These are phyloP conservation scores for Pardosa pseudoannulata DNA, from an alignment of 2,888 invertebrate genomes.

Conservation along the genomic window DNA sequence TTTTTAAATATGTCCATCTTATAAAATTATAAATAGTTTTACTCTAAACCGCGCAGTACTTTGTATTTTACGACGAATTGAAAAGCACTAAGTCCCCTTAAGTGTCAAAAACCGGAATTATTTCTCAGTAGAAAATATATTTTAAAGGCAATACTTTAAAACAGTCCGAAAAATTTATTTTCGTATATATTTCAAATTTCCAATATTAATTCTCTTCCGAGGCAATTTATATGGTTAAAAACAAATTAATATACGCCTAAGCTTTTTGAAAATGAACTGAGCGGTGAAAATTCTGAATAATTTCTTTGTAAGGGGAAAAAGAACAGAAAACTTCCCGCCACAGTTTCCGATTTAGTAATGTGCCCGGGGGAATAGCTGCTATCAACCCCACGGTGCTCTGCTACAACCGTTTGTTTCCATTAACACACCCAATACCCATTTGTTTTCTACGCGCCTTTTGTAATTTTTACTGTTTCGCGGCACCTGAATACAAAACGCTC, in stretches of 20 bases:
- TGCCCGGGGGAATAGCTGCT: conserved; percentile 40
- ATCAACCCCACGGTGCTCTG: conserved; percentile 44
- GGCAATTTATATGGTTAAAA: neutral
- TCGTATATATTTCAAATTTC: neutral
- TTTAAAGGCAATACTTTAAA: too few relatives aligned
- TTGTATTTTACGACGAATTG: too few relatives aligned
- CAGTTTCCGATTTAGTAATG: conserved; percentile 55
- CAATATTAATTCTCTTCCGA: neutral
- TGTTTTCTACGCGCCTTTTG: conserved; percentile 51
- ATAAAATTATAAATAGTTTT: too few relatives aligned
- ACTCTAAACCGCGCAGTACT: too few relatives aligned
- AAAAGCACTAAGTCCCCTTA: too few relatives aligned
- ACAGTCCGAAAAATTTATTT: too few relatives aligned
- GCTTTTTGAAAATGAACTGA: conserved; percentile 6
- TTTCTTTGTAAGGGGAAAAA: conserved; percentile 11
- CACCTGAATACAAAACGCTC: conserved; percentile 21
- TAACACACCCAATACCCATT: conserved; percentile 57
- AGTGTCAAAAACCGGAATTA: too few relatives aligned
- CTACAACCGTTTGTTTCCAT: conserved; percentile 56
- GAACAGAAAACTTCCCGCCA: conserved; percentile 21
- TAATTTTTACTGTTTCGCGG: conserved; percentile 44
- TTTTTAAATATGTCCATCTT: too few relatives aligned
- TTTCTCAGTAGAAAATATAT: too few relatives aligned
- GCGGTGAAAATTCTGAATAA: neutral
- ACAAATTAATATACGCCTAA: neutral